Evolutionary conservation across 1,140 invertebrate species (phyloP), one percentile per base, ranked within the genome.

Genomic region (Hylaeus anthracinus): DNA sequence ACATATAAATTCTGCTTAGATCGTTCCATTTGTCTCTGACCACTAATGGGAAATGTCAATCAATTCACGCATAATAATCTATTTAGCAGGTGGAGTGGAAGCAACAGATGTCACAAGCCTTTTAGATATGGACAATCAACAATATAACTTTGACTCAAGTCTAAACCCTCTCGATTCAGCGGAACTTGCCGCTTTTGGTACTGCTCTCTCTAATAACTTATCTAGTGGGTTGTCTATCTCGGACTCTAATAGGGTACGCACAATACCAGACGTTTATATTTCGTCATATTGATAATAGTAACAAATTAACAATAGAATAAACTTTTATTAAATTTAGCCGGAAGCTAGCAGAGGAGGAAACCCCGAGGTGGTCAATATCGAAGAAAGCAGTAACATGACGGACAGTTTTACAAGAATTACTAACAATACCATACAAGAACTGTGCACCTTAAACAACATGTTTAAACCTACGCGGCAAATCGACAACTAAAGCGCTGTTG

Each of bases 321-420:
- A 72, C 43, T 14, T 9, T 77, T 70, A 15, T 48, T 56, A 14
- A 64, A 67, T 86, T 39, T 77, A 86, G 84, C 41, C 76, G 1
- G 81, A 65, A 26, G n/a, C 39, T 9, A 79, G 8, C 26, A 73
- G 53, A 41, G 56, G 41, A 10, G 5, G 5, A 26, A 74, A 63
- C 2, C n/a, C 56, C 53, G 81, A 39, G 63, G 0, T 39, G 8
- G 67, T 5, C 39, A 75, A 72, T 56, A 9, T 9, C 2, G 81
- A 61, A 64, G 85, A 86, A 53, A 79, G 37, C 43, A 81, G 56
- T 60, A 93, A 90, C 75, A 94, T 94, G 93, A 93, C 92, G 3
- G 94, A 95, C 63, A 95, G 94, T 89, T 93, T 94, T 67, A 94
- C 93, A 8, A 90, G 92, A 72, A 79, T 94, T 37, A 92, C 93